phyloP scores from a whole-genome alignment of 1,140 invertebrate genomes.

The Heliothis virescens region DNA sequence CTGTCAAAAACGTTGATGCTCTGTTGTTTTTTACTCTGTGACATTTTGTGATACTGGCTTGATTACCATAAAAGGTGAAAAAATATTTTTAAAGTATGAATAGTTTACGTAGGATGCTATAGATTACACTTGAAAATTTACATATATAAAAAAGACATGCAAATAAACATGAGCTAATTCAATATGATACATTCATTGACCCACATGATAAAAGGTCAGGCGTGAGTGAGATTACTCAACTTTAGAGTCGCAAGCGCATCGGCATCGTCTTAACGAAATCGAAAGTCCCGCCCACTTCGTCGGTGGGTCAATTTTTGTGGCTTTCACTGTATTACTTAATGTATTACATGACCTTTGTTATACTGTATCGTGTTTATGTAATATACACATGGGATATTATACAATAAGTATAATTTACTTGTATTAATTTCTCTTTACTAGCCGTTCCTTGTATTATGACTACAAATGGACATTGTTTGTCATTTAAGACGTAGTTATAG shows the following conservation, averaged over 20 bases:
- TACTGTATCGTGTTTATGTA: conserved; percentile 52
- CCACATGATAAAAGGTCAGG: conserved; percentile 40
- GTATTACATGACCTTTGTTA: conserved; percentile 70
- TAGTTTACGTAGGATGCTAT: background rate
- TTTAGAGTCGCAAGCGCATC: conserved; percentile 55
- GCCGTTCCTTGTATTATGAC: conserved; percentile 20
- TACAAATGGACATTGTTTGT: background rate
- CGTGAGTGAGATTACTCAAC: conserved; percentile 48
- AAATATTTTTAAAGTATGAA: too few species aligned
- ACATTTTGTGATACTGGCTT: background rate
- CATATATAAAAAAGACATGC: conserved; percentile 21
- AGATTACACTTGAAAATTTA: conserved; percentile 13
- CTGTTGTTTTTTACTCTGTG: background rate
- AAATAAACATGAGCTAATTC: conserved; percentile 10
- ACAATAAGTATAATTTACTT: conserved; percentile 24
- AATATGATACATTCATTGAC: conserved; percentile 1
- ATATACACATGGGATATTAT: conserved; percentile 29
- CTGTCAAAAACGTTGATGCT: background rate
- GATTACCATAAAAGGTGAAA: too few species aligned
- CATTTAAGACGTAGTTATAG: background rate
- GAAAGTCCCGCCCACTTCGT: conserved; percentile 74
- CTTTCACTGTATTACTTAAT: conserved; percentile 80
- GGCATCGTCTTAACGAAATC: conserved; percentile 66
- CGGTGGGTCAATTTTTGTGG: conserved; percentile 69
- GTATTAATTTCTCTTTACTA: conserved; percentile 18